Conservation (phyloP, 2,888 invertebrate species). For the Ischnura elegans region DNA sequence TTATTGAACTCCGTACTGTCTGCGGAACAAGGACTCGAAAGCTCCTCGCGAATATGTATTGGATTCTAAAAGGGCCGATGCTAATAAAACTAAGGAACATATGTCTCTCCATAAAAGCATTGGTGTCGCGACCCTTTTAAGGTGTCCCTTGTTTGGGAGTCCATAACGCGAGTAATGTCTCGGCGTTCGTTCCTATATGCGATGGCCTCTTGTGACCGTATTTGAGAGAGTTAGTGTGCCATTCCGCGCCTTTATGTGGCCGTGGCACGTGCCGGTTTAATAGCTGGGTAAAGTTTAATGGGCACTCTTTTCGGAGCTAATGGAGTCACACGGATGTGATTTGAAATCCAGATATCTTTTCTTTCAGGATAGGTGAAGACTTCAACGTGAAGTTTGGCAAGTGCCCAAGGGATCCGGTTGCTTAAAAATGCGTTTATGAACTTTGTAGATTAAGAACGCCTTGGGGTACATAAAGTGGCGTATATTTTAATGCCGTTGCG, state of each 20-base stretch:
- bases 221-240: background rate
- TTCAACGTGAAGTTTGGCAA: too few species aligned
- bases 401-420: background rate
- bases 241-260: background rate
- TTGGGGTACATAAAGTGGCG: background rate
- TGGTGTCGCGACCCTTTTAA: background rate
- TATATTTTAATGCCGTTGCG: background rate
- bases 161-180: background rate
- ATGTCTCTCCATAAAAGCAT: background rate
- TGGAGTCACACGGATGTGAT: background rate
- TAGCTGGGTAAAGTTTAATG: background rate
- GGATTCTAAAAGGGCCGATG: background rate
- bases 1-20: too few species aligned
- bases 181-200: background rate
- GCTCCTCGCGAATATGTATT: background rate
- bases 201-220: conserved; percentile 7
- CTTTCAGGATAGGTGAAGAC: background rate
- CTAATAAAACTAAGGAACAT: background rate
- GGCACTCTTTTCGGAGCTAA: background rate
- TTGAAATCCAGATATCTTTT: background rate
- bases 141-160: background rate
- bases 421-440: background rate
- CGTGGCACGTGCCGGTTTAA: conserved; percentile 17
- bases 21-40: too few species aligned
- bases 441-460: background rate